phyloP scores from a whole-genome alignment of 1,140 invertebrate genomes.

The Eriosoma lanigerum region DNA sequence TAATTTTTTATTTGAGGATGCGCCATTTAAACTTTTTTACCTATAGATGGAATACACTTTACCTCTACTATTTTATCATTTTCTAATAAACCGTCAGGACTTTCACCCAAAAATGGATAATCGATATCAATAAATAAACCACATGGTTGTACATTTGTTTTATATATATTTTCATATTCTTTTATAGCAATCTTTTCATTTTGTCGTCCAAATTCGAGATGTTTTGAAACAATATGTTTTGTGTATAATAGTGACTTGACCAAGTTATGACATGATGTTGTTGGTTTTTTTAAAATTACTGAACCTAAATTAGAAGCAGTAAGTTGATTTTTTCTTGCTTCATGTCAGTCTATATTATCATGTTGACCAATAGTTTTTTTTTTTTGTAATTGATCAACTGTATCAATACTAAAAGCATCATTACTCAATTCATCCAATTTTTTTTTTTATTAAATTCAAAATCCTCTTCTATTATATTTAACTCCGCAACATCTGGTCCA shows the following conservation, averaged over 20 bases:
- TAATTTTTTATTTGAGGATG: not conserved
- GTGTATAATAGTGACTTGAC: not conserved
- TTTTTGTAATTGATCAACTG: not conserved
- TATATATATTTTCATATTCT: constrained; percentile 1
- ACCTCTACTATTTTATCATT: constrained; percentile 1
- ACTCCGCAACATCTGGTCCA: not conserved
- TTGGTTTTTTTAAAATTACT: not conserved
- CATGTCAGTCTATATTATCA: constrained; percentile 7
- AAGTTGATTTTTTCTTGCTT: constrained; percentile 12
- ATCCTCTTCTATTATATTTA: constrained; percentile 30
- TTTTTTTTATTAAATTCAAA: not conserved
- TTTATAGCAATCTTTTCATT: constrained; percentile 3
- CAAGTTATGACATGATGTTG: constrained; percentile 2
- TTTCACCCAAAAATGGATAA: constrained; percentile 9
- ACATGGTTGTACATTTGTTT: not conserved
- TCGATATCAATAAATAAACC: not conserved
- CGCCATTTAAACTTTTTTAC: not conserved
- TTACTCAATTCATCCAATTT: not conserved
- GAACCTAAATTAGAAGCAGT: not conserved
- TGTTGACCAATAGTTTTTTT: constrained; percentile 17
- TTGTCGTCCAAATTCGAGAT: constrained; percentile 11
- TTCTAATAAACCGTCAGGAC: constrained; percentile 17
- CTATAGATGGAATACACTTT: constrained; percentile 10
- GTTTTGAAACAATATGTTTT: constrained; percentile 30
- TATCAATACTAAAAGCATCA: not conserved